Evolutionary conservation across 2,888 invertebrate genomes (phyloP), one percentile per base, ranked within the genome.

Genomic region (Hermodice carunculata): DNA sequence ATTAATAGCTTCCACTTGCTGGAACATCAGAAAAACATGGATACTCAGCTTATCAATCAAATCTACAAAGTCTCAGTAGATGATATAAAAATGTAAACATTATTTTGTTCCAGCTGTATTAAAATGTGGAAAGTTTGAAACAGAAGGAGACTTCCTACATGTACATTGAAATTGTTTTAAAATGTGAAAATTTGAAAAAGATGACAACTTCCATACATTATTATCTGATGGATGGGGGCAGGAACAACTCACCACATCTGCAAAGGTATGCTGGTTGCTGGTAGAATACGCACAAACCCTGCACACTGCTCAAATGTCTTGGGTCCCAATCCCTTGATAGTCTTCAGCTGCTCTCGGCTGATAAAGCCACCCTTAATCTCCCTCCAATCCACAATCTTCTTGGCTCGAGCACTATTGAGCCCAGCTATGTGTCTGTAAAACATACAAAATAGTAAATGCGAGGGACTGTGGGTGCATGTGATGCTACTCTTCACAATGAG

Each of bases 261-360:
- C 14, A 14, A 19, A 8, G 8, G 19, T 11, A 8, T n/a, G 4
- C 49, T 53, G 5, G 68, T 60, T 43, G 54, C 63, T 22, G 68
- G 61, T 19, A 68, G 28, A n/a, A 94, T 89, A 75, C 92, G 89
- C 19, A 94, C 87, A 85, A 95, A 95, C 1, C 95, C 96, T 3
- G 94, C 94, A 83, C 95, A 95, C 82, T 97, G 96, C 78, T 94
- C 92, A 83, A 91, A 97, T 0, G 92, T 91, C 76, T 94, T 91
- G 54, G 90, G 90, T 0, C 96, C 96, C 44, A 97, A 91, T 4
- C 94, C 93, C 64, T 91, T 89, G 0, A 97, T 92, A 68, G 91
- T 88, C 32, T 91, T 81, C 8, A 97, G 85, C 83, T 96, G 92
- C 46, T 91, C 89, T 66, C 97, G 89, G 56, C 91, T 90, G 17